Conservation (phyloP, 2,797 vertebrate genomes). For the Lycodopsis pacificus region DNA sequence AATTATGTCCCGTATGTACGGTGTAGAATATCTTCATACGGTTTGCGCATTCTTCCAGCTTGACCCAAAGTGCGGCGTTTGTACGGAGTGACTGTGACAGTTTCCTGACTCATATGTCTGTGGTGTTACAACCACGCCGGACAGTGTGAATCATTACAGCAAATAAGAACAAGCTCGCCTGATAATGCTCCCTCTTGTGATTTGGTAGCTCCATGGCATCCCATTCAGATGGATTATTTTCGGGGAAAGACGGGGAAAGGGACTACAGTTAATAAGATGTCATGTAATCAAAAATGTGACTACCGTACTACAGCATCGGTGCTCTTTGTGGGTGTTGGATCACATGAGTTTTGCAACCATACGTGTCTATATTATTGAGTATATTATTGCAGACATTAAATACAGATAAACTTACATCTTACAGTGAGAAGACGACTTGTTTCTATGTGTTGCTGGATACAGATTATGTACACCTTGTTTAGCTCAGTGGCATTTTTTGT, state of each 20-base stretch:
- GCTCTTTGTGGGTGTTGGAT: constrained; percentile 2
- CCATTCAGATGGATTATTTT: constrained; percentile 41
- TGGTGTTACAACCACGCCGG: constrained; percentile 52
- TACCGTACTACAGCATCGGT: not conserved
- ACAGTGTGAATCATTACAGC: constrained; percentile 59
- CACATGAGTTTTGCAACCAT: not conserved
- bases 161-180: constrained; percentile 49
- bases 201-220: constrained; percentile 38
- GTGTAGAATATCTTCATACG: constrained; percentile 11
- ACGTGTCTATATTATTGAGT: not conserved
- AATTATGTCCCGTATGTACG: constrained; percentile 11
- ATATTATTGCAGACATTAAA: not conserved
- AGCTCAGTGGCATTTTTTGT: not conserved
- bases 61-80: constrained; percentile 37
- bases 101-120: constrained; percentile 53
- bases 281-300: constrained; percentile 20
- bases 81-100: constrained; percentile 35
- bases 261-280: constrained; percentile 24
- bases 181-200: constrained; percentile 35
- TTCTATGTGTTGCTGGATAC: not conserved
- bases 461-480: not conserved
- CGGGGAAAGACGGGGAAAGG: not conserved
- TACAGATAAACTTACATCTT: not conserved
- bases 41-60: constrained; percentile 16
- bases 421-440: not conserved